Conservation (phyloP, 2,888 invertebrate species). For the Cryptus viduatorius region DNA sequence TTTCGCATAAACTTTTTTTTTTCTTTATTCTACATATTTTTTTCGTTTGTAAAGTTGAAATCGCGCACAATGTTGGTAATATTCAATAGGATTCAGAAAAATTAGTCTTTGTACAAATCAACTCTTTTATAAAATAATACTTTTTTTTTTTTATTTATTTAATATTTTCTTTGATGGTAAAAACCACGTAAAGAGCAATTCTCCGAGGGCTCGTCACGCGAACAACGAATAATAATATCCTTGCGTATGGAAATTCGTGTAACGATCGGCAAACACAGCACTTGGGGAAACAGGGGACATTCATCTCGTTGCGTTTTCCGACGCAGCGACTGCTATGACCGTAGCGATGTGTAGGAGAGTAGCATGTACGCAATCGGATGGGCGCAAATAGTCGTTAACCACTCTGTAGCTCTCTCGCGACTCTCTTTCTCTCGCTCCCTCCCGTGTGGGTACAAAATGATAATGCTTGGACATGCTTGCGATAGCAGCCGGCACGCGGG, state of each 20-base stretch:
- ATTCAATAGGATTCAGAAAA: no score
- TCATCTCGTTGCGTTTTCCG: slow-evolving; percentile 23
- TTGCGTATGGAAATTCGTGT: slow-evolving; percentile 53
- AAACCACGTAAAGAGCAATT: background rate
- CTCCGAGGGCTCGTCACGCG: slow-evolving; percentile 19
- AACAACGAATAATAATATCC: slow-evolving; percentile 36
- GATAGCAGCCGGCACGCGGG: slow-evolving; percentile 36
- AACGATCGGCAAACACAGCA: slow-evolving; percentile 57
- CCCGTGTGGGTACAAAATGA: slow-evolving; percentile 18
- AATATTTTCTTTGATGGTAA: background rate
- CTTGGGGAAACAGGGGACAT: slow-evolving; percentile 35
- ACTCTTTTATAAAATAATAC: background rate
- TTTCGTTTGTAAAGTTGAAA: no score
- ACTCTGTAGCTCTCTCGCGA: background rate
- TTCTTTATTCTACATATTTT: no score
- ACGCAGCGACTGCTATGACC: slow-evolving; percentile 40
- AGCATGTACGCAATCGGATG: slow-evolving; percentile 31
- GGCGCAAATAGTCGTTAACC: slow-evolving; percentile 59
- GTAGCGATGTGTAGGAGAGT: background rate
- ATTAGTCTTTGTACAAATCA: no score
- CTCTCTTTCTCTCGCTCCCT: background rate
- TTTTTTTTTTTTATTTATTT: background rate
- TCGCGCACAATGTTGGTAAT: no score
- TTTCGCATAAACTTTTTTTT: no score
- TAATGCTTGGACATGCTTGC: slow-evolving; percentile 6